Evolutionary conservation across 2,113 vertebrate genomes (phyloP), one percentile per base, ranked within the genome.

Genomic region (Oryzias celebensis): DNA sequence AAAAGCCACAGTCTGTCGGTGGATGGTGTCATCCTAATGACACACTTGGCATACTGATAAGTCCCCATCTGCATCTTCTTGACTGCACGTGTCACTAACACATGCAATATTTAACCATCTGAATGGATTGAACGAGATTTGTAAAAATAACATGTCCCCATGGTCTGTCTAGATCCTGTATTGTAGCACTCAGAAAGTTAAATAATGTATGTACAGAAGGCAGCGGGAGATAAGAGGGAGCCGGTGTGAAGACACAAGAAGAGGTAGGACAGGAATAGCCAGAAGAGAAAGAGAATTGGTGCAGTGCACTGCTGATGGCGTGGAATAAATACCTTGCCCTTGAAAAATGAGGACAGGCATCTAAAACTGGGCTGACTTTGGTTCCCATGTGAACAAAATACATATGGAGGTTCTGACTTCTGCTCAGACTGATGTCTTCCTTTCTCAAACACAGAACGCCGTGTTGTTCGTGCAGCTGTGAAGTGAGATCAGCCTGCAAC

Each of bases 21-120:
- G 81, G 62, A 64, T 71, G 77, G 73, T 77, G 79, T 81, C 83
- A 62, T 78, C 75, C 79, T 69, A 75, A 71, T 81, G 77, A 81
- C 75, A 79, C 79, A 75, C 83, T 83, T 68, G 83, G 85, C 70
- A 85, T 88, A 83, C 85, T 73, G 79, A 88, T 84, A 83, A 78
- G 60, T 79, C 77, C 70, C 36, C 60, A 66, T 78, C 81, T 77
- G 75, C 76, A 75, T 49, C 60, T 45, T 20, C 22, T 62, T 59
- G 22, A 53, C 20, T 62, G 74, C 44, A 52, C 77, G 60, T 61
- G 73, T 76, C 3, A 41, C 76, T 57, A 72, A 69, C 60, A 67
- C 70, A 82, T 88, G 69, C 69, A 87, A 87, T 84, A 88, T 88
- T 88, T 63, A 88, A 77, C 70, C 65, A 67, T 47, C 52, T 4